Conservation (phyloP, 2,888 invertebrate genomes). For the Myathropa florea region DNA sequence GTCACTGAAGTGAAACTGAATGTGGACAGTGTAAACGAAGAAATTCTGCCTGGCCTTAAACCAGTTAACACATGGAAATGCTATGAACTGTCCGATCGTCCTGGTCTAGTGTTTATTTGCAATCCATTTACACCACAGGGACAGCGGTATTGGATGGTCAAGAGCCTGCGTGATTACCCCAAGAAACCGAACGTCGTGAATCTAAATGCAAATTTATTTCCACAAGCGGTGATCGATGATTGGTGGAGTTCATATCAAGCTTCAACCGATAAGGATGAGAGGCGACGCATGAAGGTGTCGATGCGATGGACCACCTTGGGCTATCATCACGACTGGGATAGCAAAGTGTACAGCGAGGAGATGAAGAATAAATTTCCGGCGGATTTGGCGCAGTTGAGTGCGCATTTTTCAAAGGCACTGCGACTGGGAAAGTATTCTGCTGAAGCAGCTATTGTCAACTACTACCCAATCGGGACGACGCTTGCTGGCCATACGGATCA, state of each 20-base stretch:
- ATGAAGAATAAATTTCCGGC: constrained; percentile 86
- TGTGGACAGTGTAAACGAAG: constrained; percentile 28
- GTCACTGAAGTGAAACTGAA: constrained; percentile 26
- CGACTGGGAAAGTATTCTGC: constrained; percentile 85
- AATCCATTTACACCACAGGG: constrained; percentile 91
- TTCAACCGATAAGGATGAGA: constrained; percentile 71
- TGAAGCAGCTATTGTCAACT: constrained; percentile 98
- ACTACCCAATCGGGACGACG: constrained; percentile 95
- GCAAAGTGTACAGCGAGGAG: constrained; percentile 91
- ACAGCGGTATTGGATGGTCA: constrained; percentile 91
- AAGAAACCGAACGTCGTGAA: constrained; percentile 83
- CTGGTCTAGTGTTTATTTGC: constrained; percentile 89
- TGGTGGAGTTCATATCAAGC: constrained; percentile 83
- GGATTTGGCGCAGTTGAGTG: constrained; percentile 86
- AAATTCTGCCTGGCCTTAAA: constrained; percentile 73
- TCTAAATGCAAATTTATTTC: constrained; percentile 75
- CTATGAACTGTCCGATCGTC: constrained; percentile 83
- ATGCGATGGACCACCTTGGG: constrained; percentile 97
- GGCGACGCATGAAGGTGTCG: constrained; percentile 77
- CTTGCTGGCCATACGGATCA: constrained; percentile 97
- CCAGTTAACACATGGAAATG: constrained; percentile 84
- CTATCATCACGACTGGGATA: constrained; percentile 99
- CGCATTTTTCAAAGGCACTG: constrained; percentile 84
- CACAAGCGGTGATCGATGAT: constrained; percentile 81
- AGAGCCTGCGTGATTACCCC: constrained; percentile 89